Conservation (phyloP, 2,888 invertebrate genomes). For the Trichopoda pennipes region DNA sequence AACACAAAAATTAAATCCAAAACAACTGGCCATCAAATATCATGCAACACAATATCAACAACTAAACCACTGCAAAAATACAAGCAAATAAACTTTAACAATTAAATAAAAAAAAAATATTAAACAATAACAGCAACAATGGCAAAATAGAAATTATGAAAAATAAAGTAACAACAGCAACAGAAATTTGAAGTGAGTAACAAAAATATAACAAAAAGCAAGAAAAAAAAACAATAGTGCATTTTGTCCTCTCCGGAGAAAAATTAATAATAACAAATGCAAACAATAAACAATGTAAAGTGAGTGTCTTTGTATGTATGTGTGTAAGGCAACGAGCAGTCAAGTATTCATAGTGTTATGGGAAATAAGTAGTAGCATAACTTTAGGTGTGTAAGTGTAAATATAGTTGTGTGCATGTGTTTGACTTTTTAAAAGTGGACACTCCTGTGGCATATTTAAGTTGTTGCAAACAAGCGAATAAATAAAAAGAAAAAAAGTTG, state of each 20-base stretch:
- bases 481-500: not conserved
- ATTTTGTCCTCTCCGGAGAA: conserved; percentile 54
- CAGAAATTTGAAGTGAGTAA: conserved; percentile 20
- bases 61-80: conserved; percentile 13
- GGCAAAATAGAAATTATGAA: not conserved
- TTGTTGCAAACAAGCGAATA: conserved; percentile 16
- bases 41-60: conserved; percentile 33
- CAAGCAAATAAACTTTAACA: conserved; percentile 24
- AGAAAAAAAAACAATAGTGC: conserved; percentile 53
- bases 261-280: conserved; percentile 64
- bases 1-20: conserved; percentile 41
- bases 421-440: conserved; percentile 19
- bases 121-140: not conserved
- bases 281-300: conserved; percentile 58
- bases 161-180: conserved; percentile 13
- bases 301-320: not conserved
- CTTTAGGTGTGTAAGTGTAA: not conserved
- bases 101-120: conserved; percentile 5
- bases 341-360: not conserved
- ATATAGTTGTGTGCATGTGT: too few relatives aligned
- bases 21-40: conserved; percentile 52
- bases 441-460: conserved; percentile 22
- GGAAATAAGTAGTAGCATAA: not conserved
- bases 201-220: not conserved
- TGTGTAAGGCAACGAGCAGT: not conserved